Conservation (phyloP, 2,888 invertebrate genomes). For the Zygothrica quintamaculata region DNA sequence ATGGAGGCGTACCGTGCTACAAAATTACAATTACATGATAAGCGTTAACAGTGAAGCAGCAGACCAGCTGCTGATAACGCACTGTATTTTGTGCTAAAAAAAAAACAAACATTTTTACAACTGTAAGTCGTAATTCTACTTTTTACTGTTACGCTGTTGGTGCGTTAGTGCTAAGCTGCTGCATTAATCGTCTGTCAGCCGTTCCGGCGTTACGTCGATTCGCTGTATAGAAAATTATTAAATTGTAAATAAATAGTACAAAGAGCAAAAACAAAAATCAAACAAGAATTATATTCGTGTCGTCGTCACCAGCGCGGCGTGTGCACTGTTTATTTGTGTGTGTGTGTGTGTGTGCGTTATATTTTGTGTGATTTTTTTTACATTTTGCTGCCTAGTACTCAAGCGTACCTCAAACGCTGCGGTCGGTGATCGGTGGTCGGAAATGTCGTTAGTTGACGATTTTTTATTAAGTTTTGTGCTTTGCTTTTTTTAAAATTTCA, state of each 20-base stretch:
- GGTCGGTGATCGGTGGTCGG: slow-evolving; percentile 53
- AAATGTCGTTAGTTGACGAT: slow-evolving; percentile 48
- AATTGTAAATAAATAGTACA: slow-evolving; percentile 65
- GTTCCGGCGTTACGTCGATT: slow-evolving; percentile 33
- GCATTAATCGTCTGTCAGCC: slow-evolving; percentile 39
- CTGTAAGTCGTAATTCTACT: slow-evolving; percentile 23
- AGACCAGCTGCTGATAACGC: slow-evolving; percentile 11
- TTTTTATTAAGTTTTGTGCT: slow-evolving; percentile 18
- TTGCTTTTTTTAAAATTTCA: slow-evolving; percentile 20
- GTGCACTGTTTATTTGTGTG: slow-evolving; percentile 4
- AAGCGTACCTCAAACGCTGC: slow-evolving; percentile 68
- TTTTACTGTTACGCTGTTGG: too few species aligned
- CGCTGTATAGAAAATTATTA: slow-evolving; percentile 62
- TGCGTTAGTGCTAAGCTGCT: too few species aligned
- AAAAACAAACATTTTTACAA: slow-evolving; percentile 27
- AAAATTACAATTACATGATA: too few species aligned
- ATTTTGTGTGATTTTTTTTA: slow-evolving; percentile 28
- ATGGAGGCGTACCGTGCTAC: slow-evolving; percentile 39
- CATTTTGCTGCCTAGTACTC: slow-evolving; percentile 58
- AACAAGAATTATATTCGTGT: slow-evolving; percentile 66
- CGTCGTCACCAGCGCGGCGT: slow-evolving; percentile 32
- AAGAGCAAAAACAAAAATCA: slow-evolving; percentile 34
- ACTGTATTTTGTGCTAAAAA: neutral
- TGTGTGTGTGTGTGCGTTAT: slow-evolving; percentile 20
- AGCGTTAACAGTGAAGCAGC: slow-evolving; percentile 53